Percentiles rank a stretch among this genome's conserved stretches.
Evolutionary conservation across 2,797 vertebrate genomes (phyloP).

Genomic region (Eutrigla gurnardus): DNA sequence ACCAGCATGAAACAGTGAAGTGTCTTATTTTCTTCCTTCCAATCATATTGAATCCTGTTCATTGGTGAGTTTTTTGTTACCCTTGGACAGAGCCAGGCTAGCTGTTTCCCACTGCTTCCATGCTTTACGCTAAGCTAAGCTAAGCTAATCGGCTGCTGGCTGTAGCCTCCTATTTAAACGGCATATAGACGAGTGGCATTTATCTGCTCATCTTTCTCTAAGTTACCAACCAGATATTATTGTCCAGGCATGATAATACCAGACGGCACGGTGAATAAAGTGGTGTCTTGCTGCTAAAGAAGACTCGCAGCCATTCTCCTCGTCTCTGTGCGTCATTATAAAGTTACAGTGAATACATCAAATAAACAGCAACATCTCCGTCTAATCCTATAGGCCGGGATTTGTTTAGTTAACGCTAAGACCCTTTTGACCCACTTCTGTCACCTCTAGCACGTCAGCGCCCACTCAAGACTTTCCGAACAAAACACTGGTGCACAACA

Average conservation of each 20-base stretch:
- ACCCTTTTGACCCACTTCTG: conserved; percentile 95
- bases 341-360: conserved; percentile 84
- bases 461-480: conserved; percentile 77
- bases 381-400: conserved; percentile 93
- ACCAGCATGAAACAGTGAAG: not conserved
- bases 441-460: conserved; percentile 86
- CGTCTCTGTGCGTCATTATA: conserved; percentile 77
- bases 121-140: conserved; percentile 10
- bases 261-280: conserved; percentile 11
- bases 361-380: conserved; percentile 88
- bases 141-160: conserved; percentile 6
- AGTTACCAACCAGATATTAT: conserved; percentile 27
- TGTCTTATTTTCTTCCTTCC: not conserved
- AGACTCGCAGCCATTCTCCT: conserved; percentile 39
- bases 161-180: not conserved
- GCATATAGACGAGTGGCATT: not conserved
- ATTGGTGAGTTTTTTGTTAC: conserved; percentile 6
- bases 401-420: conserved; percentile 94
- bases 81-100: not conserved
- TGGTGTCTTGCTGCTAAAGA: conserved; percentile 35
- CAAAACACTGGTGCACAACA: conserved; percentile 72
- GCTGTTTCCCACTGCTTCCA: not conserved
- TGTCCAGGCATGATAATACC: conserved; percentile 41
- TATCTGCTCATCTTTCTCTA: not conserved
- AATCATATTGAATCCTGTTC: not conserved